Percentiles rank a stretch among this genome's conserved stretches.
phyloP scores from a whole-genome alignment of 2,888 invertebrate genomes.

The Gisinianus flammeolus region DNA sequence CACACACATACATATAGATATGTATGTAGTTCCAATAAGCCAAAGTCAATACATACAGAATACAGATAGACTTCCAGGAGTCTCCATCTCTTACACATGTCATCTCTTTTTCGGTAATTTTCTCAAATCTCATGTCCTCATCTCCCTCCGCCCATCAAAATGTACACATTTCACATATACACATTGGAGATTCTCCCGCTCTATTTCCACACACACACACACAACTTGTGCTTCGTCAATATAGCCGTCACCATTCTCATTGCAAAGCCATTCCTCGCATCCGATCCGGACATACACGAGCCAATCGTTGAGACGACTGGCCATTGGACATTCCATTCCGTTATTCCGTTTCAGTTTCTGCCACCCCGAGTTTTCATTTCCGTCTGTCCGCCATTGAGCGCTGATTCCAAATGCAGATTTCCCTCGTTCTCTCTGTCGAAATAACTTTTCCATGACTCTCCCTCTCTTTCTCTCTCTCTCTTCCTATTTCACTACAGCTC shows the following conservation, averaged over 20 bases:
- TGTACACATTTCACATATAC: no score
- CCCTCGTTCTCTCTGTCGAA: neutral
- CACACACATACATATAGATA: no score
- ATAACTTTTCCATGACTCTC: neutral
- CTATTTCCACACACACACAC: neutral
- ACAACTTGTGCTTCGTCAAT: no score
- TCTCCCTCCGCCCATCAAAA: neutral
- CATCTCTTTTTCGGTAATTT: constrained; percentile 1
- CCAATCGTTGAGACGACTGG: neutral
- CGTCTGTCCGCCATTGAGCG: constrained; percentile 14
- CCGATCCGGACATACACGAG: constrained; percentile 41
- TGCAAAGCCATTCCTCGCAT: constrained; percentile 36
- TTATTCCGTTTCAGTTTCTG: constrained; percentile 3
- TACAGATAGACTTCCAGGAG: neutral
- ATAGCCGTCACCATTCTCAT: constrained; percentile 22
- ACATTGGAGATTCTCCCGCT: neutral
- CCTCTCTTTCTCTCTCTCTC: constrained; percentile 4
- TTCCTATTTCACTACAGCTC: no score
- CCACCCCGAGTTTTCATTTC: constrained; percentile 34
- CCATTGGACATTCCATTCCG: constrained; percentile 32
- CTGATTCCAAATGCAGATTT: constrained; percentile 36
- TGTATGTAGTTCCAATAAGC: neutral
- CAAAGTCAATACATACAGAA: constrained; percentile 1
- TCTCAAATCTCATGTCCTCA: constrained; percentile 28
- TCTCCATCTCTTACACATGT: neutral